Percentiles rank a stretch among this genome's conserved stretches.
Evolutionary conservation across 2,113 vertebrate genomes (phyloP).

Genomic region (Urocitellus parryii): DNA sequence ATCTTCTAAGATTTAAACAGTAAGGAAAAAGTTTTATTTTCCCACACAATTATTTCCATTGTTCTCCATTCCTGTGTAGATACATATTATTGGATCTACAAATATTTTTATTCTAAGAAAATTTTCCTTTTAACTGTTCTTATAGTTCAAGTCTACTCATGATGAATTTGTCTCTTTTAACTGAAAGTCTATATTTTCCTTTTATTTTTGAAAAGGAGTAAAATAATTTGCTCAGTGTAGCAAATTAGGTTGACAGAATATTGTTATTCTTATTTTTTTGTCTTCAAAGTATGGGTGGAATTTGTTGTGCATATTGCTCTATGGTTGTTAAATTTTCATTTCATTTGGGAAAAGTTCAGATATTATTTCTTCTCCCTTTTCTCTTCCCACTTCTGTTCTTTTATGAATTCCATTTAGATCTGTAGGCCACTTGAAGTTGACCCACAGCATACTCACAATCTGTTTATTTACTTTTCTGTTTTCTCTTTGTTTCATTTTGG

Average conservation of each 20-base stretch:
- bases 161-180: conserved; percentile 33
- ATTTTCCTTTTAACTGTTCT: conserved; percentile 25
- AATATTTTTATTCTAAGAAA: not conserved
- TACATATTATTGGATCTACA: not conserved
- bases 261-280: not conserved
- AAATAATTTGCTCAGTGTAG: not conserved
- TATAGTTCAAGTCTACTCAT: not conserved
- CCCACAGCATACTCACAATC: not conserved
- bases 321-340: conserved; percentile 15
- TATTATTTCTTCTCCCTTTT: conserved; percentile 52
- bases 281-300: not conserved
- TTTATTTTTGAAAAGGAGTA: conserved; percentile 38
- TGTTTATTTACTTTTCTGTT: not conserved
- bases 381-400: not conserved
- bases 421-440: conserved; percentile 19
- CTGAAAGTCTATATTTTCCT: not conserved
- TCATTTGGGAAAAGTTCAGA: conserved; percentile 4
- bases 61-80: conserved; percentile 23
- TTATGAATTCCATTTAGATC: not conserved
- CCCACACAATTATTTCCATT: not conserved
- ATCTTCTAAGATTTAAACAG: conserved; percentile 45
- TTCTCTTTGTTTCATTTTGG: not conserved
- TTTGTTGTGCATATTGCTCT: conserved; percentile 34
- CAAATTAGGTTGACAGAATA: too few species aligned
- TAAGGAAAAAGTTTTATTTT: not conserved